Base-by-base conservation (phyloP, 2,797 vertebrate species). In the Pangasius djambal region DNA sequence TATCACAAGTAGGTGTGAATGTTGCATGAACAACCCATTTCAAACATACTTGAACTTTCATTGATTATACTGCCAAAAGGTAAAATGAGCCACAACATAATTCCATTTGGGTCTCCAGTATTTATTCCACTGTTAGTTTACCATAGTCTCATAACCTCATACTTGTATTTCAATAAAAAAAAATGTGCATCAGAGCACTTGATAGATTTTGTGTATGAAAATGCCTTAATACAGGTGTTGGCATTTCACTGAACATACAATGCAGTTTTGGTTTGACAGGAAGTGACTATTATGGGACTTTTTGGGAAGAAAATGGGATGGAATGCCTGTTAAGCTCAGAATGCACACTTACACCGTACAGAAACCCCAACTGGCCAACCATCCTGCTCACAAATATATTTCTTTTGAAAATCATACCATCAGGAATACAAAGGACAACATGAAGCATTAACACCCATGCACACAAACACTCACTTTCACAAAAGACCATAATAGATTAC, bases 281-380 rank as follows among this genome's bases (percentile, higher is more conserved):
- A 44, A n/a, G 37, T 65, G 59, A 82, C 40, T 89, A 91, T 89
- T 18, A 79, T 18, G 40, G 59, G 40, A 55, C 40, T 79, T 50
- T 63, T 67, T 25, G 52, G 86, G 78, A 84, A 34, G 13, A 20
- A 89, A 85, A 83, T 65, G 20, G 88, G 88, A 94, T 90, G 94
- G 95, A 96, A 96, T 95, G 95, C 92, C 94, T 94, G 93, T 88
- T 92, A 93, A 94, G 85, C 90, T 93, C 89, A 91, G 65, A 86
- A 86, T 83, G 91, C 87, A 86, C 88, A 93, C 70, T 79, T 92
- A 87, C 18, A 85, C 83, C 91, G 89, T 92, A 94, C 90, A 94
- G 92, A 92, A 92, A 61, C 92, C 92, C 92, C 89, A 93, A 89
- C 90, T 91, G 88, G 72, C 90, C 92, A 89, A 91, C 72, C 90